Percentiles rank a stretch among this genome's conserved stretches.
These are phyloP conservation scores for Tinamus guttatus DNA, from an alignment of 2,113 vertebrate genomes.

Conservation along the genomic window DNA sequence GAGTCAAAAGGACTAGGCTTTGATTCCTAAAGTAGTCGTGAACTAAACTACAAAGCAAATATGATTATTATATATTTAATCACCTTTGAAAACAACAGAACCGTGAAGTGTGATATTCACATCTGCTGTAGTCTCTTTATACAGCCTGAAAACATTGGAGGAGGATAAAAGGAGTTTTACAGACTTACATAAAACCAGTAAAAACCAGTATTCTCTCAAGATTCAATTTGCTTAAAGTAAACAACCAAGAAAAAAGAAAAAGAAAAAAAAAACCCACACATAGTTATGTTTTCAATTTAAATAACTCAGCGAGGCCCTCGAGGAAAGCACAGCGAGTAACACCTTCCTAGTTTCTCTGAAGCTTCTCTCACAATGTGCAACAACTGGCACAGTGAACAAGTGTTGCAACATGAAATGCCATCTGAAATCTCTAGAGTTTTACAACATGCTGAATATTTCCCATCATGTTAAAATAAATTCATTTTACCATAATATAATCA, in stretches of 20 bases:
- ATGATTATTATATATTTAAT: conserved; percentile 25
- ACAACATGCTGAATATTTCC: background rate
- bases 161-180: conserved; percentile 35
- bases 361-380: background rate
- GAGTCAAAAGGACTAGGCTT: conserved; percentile 48
- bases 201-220: conserved; percentile 1
- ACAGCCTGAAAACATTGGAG: conserved; percentile 37
- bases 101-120: conserved; percentile 58
- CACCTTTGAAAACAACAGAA: conserved; percentile 60
- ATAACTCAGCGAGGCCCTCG: background rate
- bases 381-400: background rate
- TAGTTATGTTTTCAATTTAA: background rate
- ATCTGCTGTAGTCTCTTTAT: conserved; percentile 57
- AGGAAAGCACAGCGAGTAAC: background rate
- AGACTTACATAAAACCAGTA: background rate
- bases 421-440: background rate
- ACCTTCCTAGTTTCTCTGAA: background rate
- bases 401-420: background rate
- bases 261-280: background rate
- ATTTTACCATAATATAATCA: background rate
- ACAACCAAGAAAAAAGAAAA: background rate
- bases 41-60: conserved; percentile 47
- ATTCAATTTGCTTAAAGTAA: background rate
- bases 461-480: background rate
- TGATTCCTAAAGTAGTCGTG: conserved; percentile 22